Base-by-base conservation (phyloP, 2,113 vertebrate genomes). In the Halcyon malimbica region DNA sequence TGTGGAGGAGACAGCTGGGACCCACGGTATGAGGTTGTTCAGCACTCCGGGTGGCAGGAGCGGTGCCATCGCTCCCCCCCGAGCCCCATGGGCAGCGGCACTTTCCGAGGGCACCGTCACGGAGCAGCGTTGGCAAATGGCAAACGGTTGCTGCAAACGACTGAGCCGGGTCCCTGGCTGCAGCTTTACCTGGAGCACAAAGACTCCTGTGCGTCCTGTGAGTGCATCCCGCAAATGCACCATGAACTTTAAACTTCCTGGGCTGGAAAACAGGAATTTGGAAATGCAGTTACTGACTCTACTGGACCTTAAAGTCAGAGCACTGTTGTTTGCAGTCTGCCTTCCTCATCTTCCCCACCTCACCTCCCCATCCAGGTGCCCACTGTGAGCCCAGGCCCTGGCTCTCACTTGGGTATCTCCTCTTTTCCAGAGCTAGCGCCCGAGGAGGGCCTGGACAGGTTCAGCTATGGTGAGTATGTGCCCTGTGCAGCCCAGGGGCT, bases 401-500 rank as follows among this genome's bases (percentile, higher is more conserved):
- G 29, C 42, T 91, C 82, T 90, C 79, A 93, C 53, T 10, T 33
- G 28, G 4, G 13, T 86, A 71, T 90, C 65, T 71, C 71, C 69
- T 93, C 60, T 96, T 71, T 92, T 69, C 51, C 96, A 97, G 97
- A 94, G 41, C 95, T 83, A 80, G 80, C 3, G 3, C 92, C 95
- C 0, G 79, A 96, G 90, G 82, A 92, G 90, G 93, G 71, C 68
- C 42, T 7, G 71, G 95, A 95, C 93, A 71, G 93, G 65, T 97
- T 97, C 93, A 96, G 93, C 83, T 97, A 97, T 0, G 97, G 97
- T 97, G 95, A 97, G 97, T 87, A 76, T 0, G 14, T 19, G 33
- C 3, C 16, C 25, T 0, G 1, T 4, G 54, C 18, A 13, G 39
- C 39, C 48, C 21, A 23, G 48, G 48, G 48, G 48, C 28, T 31